Conservation (phyloP, 2,797 vertebrate species). For the Myotis daubentonii region DNA sequence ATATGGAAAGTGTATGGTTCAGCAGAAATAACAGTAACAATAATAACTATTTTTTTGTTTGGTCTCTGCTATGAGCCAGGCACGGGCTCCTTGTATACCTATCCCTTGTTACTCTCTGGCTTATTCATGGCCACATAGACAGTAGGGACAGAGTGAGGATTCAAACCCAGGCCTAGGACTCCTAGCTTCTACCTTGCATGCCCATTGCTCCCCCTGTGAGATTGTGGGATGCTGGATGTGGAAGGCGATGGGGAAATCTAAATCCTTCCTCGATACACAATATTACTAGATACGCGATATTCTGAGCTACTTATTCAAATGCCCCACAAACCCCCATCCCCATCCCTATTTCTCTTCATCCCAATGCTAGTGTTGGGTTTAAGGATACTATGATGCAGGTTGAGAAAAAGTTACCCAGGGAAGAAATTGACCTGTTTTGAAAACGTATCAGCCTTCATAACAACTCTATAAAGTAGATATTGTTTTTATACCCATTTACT, state of each 20-base stretch:
- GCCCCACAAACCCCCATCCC: not conserved
- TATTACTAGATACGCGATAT: not conserved
- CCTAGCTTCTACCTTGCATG: not conserved
- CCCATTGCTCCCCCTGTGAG: not conserved
- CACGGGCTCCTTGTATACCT: not conserved
- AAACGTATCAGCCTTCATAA: not conserved
- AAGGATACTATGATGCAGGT: not conserved
- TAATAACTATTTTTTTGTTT: not conserved
- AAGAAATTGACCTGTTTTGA: not conserved
- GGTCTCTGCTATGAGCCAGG: not conserved
- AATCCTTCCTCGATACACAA: not conserved
- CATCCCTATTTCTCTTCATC: not conserved
- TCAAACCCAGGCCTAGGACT: not conserved
- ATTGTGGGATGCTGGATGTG: not conserved
- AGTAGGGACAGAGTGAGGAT: not conserved
- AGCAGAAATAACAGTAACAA: not conserved
- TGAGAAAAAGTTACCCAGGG: not conserved
- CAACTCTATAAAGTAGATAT: not conserved
- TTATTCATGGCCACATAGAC: not conserved
- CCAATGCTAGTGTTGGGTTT: not conserved
- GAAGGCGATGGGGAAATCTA: not conserved
- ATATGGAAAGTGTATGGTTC: not conserved
- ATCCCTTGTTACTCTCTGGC: not conserved
- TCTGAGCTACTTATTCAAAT: not conserved
- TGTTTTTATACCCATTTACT: constrained; percentile 16